phyloP scores from a whole-genome alignment of 2,797 vertebrate species.

The Megalops cyprinoides region DNA sequence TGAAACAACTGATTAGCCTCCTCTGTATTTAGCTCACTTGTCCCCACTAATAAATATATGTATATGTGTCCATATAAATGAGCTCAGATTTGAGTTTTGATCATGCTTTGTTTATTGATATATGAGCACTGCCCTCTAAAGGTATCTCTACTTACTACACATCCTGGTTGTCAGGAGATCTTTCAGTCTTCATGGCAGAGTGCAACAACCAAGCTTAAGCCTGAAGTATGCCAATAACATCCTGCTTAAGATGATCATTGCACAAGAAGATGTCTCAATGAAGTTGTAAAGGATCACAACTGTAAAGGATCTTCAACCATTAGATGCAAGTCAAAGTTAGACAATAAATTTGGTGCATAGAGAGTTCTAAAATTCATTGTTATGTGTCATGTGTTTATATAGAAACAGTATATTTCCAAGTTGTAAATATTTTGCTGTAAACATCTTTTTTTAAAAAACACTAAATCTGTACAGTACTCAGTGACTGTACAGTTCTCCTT shows the following conservation, averaged over 20 bases:
- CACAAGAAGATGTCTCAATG: too few relatives aligned
- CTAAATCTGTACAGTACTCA: too few relatives aligned
- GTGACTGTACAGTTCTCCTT: too few relatives aligned
- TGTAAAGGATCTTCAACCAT: too few relatives aligned
- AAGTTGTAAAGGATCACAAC: too few relatives aligned
- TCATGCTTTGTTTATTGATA: neutral
- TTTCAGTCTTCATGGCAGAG: too few relatives aligned
- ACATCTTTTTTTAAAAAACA: too few relatives aligned
- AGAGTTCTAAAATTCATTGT: too few relatives aligned
- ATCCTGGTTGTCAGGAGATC: neutral
- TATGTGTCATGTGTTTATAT: neutral
- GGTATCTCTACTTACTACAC: neutral
- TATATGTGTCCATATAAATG: too few relatives aligned
- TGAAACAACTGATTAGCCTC: too few relatives aligned
- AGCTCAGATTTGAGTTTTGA: neutral
- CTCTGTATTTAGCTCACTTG: too few relatives aligned
- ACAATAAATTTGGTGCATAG: neutral
- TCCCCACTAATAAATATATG: too few relatives aligned
- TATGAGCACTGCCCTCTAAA: constrained; percentile 2
- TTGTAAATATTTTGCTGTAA: neutral
- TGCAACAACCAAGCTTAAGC: neutral
- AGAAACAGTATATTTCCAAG: neutral
- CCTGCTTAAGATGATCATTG: neutral
- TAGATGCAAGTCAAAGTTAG: neutral
- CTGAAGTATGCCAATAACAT: neutral